Evolutionary conservation across 2,113 vertebrate species (phyloP).

Genomic region (Synchiropus splendidus): DNA sequence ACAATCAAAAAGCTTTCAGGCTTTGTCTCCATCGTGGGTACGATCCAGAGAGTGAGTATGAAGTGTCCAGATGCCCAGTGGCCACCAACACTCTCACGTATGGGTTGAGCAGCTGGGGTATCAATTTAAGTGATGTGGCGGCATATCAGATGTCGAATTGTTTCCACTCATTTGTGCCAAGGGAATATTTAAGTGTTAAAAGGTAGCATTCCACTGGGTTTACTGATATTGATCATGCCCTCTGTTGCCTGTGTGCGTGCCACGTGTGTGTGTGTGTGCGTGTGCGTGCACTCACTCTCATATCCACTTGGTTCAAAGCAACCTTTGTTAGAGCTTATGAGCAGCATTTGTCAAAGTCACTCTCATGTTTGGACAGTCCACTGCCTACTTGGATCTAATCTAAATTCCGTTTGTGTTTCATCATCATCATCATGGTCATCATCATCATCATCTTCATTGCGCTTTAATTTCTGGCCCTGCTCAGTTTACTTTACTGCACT

Average conservation of each 20-base stretch:
- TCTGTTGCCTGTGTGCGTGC: neutral
- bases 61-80: slow-evolving; percentile 37
- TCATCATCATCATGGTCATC: slow-evolving; percentile 40
- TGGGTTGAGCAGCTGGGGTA: slow-evolving; percentile 6
- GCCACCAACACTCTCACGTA: slow-evolving; percentile 22
- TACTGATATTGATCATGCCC: slow-evolving; percentile 22
- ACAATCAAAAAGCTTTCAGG: too few species aligned
- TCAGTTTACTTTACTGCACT: slow-evolving; percentile 36
- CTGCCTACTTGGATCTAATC: slow-evolving; percentile 26
- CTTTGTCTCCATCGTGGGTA: slow-evolving; percentile 6
- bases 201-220: slow-evolving; percentile 21
- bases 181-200: slow-evolving; percentile 38
- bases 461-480: slow-evolving; percentile 20
- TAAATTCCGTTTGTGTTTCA: slow-evolving; percentile 32
- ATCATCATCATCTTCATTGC: slow-evolving; percentile 34
- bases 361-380: slow-evolving; percentile 34
- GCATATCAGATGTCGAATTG: slow-evolving; percentile 36
- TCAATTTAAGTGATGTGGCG: slow-evolving; percentile 19
- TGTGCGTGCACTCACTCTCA: neutral
- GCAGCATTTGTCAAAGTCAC: slow-evolving; percentile 30
- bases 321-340: slow-evolving; percentile 22
- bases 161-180: slow-evolving; percentile 19
- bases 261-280: too few species aligned
- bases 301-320: slow-evolving; percentile 15
- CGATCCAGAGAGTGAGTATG: slow-evolving; percentile 10